Base-by-base conservation (phyloP, 1,140 invertebrate genomes). In the Drosophila suzukii region DNA sequence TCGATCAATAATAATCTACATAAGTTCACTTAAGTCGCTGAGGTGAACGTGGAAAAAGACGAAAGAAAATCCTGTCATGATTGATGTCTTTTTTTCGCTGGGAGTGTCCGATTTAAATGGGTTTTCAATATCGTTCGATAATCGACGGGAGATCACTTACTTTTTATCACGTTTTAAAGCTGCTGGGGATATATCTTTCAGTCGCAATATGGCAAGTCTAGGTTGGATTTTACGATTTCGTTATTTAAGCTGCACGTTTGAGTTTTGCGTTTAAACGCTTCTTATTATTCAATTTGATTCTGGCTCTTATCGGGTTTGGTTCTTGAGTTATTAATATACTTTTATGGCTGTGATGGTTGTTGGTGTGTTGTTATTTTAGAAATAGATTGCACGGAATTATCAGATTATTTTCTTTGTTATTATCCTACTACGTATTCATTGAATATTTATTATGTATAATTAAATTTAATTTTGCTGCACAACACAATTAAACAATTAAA, bases 301-400 rank as follows among this genome's bases (percentile, higher is more conserved):
- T 81, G 27, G 68, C 68, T 71, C 68, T 71, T 75, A 54, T 75
- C 41, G 59, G 51, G 15, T 55, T 41, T 53, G 49, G 70, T 54
- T 73, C 67, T 71, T 71, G 51, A 73, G 70, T 75, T 75, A 65
- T 75, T 75, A 55, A 72, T 71, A 77, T 60, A 77, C 41, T 56
- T 68, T 60, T 78, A 78, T 78, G 75, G 74, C 65, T 77, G 49
- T 72, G 55, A 20, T 72, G 53, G 41, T 72, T 38, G 68, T 39
- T 78, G 57, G 55, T 83, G 61, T 59, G 58, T 72, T 84, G 55
- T 74, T 88, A 89, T 89, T 89, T 89, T 89, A 89, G 80, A 89
- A 89, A 89, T 89, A 89, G 84, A 89, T 89, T 89, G 84, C 84
- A 89, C 84, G 85, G 81, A 79, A 62, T 88, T 86, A 76, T 70